Conservation (phyloP, 2,797 vertebrate genomes). For the Mormyrus hasselquistii region DNA sequence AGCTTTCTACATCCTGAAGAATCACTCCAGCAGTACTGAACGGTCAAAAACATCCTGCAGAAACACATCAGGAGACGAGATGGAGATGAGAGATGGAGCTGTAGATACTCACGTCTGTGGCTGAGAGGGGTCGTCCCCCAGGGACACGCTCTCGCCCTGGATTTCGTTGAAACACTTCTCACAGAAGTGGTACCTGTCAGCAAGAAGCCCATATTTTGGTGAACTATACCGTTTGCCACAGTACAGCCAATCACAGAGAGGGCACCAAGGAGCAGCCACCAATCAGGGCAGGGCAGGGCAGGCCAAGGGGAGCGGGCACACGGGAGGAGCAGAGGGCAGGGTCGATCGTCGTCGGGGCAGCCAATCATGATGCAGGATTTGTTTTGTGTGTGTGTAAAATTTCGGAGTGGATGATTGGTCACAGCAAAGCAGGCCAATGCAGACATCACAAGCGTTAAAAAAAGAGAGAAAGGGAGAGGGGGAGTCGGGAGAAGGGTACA, state of each 20-base stretch:
- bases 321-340: slow-evolving; percentile 58
- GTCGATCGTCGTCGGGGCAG: slow-evolving; percentile 64
- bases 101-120: slow-evolving; percentile 87
- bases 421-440: slow-evolving; percentile 75
- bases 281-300: slow-evolving; percentile 67
- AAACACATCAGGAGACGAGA: background rate
- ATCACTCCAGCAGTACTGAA: background rate
- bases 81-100: background rate
- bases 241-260: slow-evolving; percentile 87
- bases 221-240: slow-evolving; percentile 86
- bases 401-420: slow-evolving; percentile 57
- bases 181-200: slow-evolving; percentile 99
- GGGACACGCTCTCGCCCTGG: slow-evolving; percentile 95
- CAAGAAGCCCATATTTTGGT: slow-evolving; percentile 99
- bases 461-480: slow-evolving; percentile 32
- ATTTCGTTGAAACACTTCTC: slow-evolving; percentile 99
- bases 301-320: slow-evolving; percentile 67
- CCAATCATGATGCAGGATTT: slow-evolving; percentile 59
- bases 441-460: slow-evolving; percentile 71
- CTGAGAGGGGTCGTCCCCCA: slow-evolving; percentile 97
- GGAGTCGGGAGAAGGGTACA: slow-evolving; percentile 30
- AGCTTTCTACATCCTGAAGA: background rate
- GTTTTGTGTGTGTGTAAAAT: slow-evolving; percentile 38
- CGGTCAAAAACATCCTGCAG: background rate
- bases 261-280: slow-evolving; percentile 80